These are phyloP conservation scores for Ochropleura leucogaster DNA, from an alignment of 2,888 invertebrate genomes.

Conservation along the genomic window DNA sequence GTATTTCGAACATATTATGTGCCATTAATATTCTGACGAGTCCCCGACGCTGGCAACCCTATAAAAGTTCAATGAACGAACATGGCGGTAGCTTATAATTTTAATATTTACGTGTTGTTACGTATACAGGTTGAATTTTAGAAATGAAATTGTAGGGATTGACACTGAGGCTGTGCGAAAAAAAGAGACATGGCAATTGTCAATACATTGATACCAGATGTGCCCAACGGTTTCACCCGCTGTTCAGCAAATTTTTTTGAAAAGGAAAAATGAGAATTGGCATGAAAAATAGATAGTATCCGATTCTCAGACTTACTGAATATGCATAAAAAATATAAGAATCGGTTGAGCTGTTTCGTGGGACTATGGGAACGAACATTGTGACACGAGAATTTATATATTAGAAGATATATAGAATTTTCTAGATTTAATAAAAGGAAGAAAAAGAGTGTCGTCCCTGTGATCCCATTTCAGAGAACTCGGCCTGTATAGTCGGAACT, in stretches of 20 bases:
- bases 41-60: conserved; percentile 80
- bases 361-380: too few species aligned
- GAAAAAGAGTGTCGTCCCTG: neutral
- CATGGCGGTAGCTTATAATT: conserved; percentile 73
- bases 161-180: neutral
- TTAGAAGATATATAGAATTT: neutral
- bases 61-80: conserved; percentile 85
- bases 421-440: neutral
- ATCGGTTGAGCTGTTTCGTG: too few species aligned
- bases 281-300: too few species aligned
- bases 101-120: conserved; percentile 67
- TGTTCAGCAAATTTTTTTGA: too few species aligned
- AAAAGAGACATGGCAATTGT: neutral
- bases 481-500: conserved; percentile 32
- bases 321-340: too few species aligned
- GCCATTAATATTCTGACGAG: conserved; percentile 89
- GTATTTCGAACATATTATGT: conserved; percentile 88
- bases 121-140: conserved; percentile 9
- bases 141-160: neutral
- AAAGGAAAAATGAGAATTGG: too few species aligned
- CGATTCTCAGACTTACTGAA: too few species aligned
- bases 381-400: too few species aligned
- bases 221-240: too few species aligned
- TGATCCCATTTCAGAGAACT: conserved; percentile 6
- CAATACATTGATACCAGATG: too few species aligned